Percentiles rank a stretch among this genome's conserved stretches.
Conservation (phyloP, 2,888 invertebrate genomes). For the Amaurobius ferox region DNA sequence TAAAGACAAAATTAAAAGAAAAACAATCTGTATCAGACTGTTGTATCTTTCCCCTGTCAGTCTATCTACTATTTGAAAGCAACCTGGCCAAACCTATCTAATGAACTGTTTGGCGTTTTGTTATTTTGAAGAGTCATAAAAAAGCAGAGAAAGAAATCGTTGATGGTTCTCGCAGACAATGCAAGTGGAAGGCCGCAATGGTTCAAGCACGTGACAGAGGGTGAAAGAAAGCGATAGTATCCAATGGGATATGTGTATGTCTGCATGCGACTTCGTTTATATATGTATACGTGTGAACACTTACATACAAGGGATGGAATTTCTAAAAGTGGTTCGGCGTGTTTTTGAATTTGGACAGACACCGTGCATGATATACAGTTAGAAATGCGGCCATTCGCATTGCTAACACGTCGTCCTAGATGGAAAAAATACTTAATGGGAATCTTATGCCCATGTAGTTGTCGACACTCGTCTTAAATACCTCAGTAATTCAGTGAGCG, state of each 20-base stretch:
- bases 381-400: too few relatives aligned
- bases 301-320: background rate
- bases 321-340: background rate
- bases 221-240: background rate
- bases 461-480: too few relatives aligned
- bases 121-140: background rate
- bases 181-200: background rate
- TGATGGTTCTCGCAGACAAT: background rate
- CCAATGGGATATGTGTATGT: background rate
- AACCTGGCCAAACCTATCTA: background rate
- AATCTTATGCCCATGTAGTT: too few relatives aligned
- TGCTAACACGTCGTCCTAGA: too few relatives aligned
- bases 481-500: too few relatives aligned
- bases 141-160: background rate
- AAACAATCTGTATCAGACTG: background rate
- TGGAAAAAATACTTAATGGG: too few relatives aligned
- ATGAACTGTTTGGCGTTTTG: conserved; percentile 1
- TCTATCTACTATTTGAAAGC: background rate
- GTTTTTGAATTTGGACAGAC: background rate
- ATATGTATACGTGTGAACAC: background rate
- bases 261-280: background rate
- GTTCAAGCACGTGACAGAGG: background rate
- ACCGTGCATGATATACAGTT: too few relatives aligned
- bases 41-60: background rate
- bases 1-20: background rate